Base-by-base conservation (phyloP, 2,797 vertebrate genomes). In the Amphiprion clarkii region DNA sequence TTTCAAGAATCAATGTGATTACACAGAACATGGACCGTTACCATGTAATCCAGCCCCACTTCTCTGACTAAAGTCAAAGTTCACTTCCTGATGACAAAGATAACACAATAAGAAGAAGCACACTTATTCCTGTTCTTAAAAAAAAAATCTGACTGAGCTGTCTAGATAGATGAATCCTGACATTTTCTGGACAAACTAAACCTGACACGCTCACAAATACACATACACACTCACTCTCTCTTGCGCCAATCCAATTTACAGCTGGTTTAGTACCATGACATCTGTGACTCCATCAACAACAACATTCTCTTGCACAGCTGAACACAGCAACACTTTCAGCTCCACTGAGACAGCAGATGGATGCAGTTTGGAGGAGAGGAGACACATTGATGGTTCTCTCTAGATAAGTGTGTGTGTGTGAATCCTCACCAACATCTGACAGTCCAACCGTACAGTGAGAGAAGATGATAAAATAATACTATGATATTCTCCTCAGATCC, bases 251-350 rank as follows among this genome's bases (percentile, higher is more conserved):
- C 49, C 12, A 74, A 39, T 87, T 74, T 78, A 67, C 78, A 79
- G 44, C 44, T 82, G 75, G 31, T 79, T 79, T 68, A 65, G 57
- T 60, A 36, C 70, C 67, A 52, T 71, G 65, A 63, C 73, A 54
- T 70, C 71, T 72, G 70, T 73, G 80, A 83, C 61, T 83, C 75
- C 58, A 63, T 83, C 78, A 66, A 16, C 78, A 73, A 39, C 69
- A 72, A 7, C 40, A 23, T 64, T 71, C 46, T 60, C 56, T 67
- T 36, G 21, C 63, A 39, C 39, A 66, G 65, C 44, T 58, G 68
- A 83, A 74, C 75, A 78, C 67, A 59, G 46, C 58, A 68, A 63
- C 74, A 70, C 67, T 67, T 72, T 84, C 31, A 77, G 67, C 78
- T 72, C 44, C 78, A 51, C 63, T n/a, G 59, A 79, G 36, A 60